Conservation (phyloP, 2,888 invertebrate genomes). For the Acronicta alni region DNA sequence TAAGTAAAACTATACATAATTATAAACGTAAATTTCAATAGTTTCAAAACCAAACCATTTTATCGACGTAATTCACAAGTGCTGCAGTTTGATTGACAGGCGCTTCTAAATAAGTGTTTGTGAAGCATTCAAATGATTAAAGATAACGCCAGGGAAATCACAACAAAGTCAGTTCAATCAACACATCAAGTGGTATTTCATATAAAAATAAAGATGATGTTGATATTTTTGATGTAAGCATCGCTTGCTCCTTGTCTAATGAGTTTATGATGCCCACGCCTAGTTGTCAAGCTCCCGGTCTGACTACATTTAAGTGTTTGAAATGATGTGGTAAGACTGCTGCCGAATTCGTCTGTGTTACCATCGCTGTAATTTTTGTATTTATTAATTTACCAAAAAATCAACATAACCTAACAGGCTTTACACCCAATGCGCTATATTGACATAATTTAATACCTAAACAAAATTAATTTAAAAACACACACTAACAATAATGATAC, state of each 20-base stretch:
- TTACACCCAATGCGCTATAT: too few species aligned
- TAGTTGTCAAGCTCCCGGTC: not conserved
- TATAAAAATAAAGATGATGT: not conserved
- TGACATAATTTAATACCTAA: too few species aligned
- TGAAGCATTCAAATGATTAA: conserved; percentile 31
- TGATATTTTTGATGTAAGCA: not conserved
- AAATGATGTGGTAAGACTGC: too few species aligned
- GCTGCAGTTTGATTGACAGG: conserved; percentile 30
- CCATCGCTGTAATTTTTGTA: too few species aligned
- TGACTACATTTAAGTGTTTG: too few species aligned
- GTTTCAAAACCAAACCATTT: not conserved
- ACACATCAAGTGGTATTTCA: not conserved
- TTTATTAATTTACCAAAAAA: too few species aligned
- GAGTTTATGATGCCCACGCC: conserved; percentile 19
- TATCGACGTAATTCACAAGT: conserved; percentile 1
- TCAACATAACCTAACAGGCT: too few species aligned
- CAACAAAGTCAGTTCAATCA: conserved; percentile 3
- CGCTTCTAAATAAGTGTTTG: conserved; percentile 24
- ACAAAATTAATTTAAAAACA: too few species aligned
- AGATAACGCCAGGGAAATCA: conserved; percentile 25
- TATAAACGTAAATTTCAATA: too few species aligned
- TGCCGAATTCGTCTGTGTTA: too few species aligned
- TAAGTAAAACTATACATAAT: too few species aligned
- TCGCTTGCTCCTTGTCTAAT: conserved; percentile 15
- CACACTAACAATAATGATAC: too few species aligned